phyloP scores from a whole-genome alignment of 1,140 invertebrate genomes.

The Aphaenogaster rudis region DNA sequence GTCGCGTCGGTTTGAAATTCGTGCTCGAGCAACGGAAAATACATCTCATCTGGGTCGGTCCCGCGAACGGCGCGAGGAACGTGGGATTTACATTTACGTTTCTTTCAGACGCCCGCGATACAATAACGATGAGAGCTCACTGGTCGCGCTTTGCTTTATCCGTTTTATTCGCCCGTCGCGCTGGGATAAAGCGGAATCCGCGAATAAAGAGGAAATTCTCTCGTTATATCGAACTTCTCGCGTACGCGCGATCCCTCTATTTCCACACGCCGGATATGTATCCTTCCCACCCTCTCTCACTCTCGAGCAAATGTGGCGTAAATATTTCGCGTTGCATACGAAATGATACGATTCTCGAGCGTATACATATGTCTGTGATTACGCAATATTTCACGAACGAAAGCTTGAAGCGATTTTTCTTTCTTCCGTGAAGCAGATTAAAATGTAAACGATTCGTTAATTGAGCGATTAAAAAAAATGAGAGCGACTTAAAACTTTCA shows the following conservation, averaged over 20 bases:
- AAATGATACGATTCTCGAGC: neutral
- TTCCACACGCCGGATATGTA: neutral
- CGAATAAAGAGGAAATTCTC: neutral
- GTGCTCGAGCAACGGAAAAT: neutral
- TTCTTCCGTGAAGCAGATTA: neutral
- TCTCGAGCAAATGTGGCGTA: neutral
- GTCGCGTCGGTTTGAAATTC: neutral
- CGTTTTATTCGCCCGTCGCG: conserved; percentile 24
- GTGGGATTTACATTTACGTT: neutral
- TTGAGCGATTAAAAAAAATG: neutral
- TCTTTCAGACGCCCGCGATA: neutral
- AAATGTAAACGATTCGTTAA: neutral
- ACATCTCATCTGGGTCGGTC: too few relatives aligned
- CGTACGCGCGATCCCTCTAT: neutral
- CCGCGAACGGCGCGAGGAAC: neutral
- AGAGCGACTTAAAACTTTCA: neutral
- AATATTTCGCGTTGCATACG: conserved; percentile 2
- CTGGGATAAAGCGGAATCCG: conserved; percentile 7
- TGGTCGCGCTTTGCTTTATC: conserved; percentile 8
- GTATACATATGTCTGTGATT: neutral
- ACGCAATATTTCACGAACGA: neutral
- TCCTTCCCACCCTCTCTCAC: neutral
- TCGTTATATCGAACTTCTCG: conserved; percentile 10
- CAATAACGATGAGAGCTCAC: neutral
- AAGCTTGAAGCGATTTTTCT: neutral